Base-by-base conservation (phyloP, 1,140 invertebrate genomes). In the Lordiphosa clarofinis region DNA sequence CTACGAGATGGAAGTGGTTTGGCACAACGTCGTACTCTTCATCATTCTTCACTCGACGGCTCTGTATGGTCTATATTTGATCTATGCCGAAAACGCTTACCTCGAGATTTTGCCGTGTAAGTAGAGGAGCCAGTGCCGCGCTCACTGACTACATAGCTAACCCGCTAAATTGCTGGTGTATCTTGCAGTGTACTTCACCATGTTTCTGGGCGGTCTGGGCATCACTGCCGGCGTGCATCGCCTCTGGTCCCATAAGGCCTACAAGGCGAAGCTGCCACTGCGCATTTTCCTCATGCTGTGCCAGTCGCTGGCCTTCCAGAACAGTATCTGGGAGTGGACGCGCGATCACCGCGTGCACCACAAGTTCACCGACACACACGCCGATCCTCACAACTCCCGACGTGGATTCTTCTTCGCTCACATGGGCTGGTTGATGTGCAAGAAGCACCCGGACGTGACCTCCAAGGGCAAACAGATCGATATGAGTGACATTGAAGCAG, bases 141-240 rank as follows among this genome's bases (percentile, higher is more conserved):
- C 7, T 38, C 10, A 13, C 2, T 4, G 4, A 3, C 10, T 3
- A 9, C 0, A 10, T 8, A 9, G 1, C 11, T 42, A 35, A 28
- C 11, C 53, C 6, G 40, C 13, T 15, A 3, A 2, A 4, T n/a
- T 0, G 9, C 13, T 7, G 9, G 1, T 19, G 4, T 31, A 7
- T 3, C 6, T 2, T 40, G 0, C 35, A 89, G 87, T 70, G 1
- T 87, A 89, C 40, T 3, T 61, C 4, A 54, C 57, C 58, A 56
- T 71, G n/a, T 49, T 86, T 54, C 1, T 89, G 10, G 84, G 87
- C 13, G 93, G 92, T 4, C 64, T 93, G 10, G 94, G 94, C 38
- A 91, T 97, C 39, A 97, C 96, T 6, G 95, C 94, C 5, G 96
- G 96, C 31, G 93, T 94, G 11, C 96, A 97, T 89, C 91, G 96